phyloP scores from a whole-genome alignment of 2,113 vertebrate genomes.

The Beaufortia kweichowensis region DNA sequence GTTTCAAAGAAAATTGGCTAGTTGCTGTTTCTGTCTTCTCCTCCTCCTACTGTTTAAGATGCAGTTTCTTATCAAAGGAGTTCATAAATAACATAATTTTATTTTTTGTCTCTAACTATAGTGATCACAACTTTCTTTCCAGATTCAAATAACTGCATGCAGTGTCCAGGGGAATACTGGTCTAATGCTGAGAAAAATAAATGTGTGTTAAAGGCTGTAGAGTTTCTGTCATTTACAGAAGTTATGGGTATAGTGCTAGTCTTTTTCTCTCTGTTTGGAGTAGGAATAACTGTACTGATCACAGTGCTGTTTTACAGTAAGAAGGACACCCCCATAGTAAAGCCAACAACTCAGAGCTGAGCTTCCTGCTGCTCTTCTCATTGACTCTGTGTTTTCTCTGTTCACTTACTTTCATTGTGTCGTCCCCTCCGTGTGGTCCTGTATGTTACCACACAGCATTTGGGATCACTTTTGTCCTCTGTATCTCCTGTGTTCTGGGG shows the following conservation, averaged over 20 bases:
- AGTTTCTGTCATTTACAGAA: slow-evolving; percentile 5
- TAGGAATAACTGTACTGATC: background rate
- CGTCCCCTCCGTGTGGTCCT: background rate
- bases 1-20: slow-evolving; percentile 40
- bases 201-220: slow-evolving; percentile 20
- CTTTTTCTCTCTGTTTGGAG: background rate
- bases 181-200: background rate
- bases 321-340: slow-evolving; percentile 15
- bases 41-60: slow-evolving; percentile 54
- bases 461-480: slow-evolving; percentile 3
- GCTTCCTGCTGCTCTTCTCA: background rate
- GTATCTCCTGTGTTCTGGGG: background rate
- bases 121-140: background rate
- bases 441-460: background rate
- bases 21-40: slow-evolving; percentile 52
- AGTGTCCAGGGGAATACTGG: background rate
- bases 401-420: background rate
- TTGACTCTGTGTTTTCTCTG: background rate
- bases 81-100: slow-evolving; percentile 22
- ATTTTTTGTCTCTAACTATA: slow-evolving; percentile 3
- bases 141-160: slow-evolving; percentile 3
- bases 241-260: background rate
- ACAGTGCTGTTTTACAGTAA: slow-evolving; percentile 13
- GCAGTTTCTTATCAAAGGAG: slow-evolving; percentile 27
- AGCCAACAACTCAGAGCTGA: slow-evolving; percentile 1